Conservation (phyloP, 1,140 invertebrate genomes). For the Epicauta chinensis region DNA sequence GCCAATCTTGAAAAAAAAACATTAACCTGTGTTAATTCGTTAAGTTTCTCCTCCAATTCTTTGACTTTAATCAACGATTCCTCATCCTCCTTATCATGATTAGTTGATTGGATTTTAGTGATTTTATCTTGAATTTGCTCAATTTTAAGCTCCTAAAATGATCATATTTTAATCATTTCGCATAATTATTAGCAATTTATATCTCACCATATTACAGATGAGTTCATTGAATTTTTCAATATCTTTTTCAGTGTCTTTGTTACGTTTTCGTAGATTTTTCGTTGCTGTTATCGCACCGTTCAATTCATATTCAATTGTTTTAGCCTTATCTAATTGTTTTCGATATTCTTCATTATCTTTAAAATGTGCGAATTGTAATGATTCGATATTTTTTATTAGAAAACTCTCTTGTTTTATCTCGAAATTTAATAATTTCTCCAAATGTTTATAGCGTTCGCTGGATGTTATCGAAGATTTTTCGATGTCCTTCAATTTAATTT, state of each 20-base stretch:
- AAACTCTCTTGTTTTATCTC: constrained; percentile 28
- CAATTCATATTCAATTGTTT: constrained; percentile 16
- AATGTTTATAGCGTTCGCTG: constrained; percentile 25
- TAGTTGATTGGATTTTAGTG: constrained; percentile 1
- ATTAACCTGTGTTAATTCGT: constrained; percentile 34
- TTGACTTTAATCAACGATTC: too few relatives aligned
- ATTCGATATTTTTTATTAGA: constrained; percentile 26
- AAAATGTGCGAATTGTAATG: constrained; percentile 29
- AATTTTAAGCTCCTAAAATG: constrained; percentile 31
- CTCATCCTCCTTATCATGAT: constrained; percentile 1
- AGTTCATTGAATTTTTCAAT: constrained; percentile 41
- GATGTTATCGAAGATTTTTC: constrained; percentile 22
- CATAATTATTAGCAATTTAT: neutral
- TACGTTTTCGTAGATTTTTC: constrained; percentile 30
- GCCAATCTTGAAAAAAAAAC: too few relatives aligned
- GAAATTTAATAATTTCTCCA: constrained; percentile 30
- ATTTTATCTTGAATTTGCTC: constrained; percentile 18
- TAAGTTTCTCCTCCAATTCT: constrained; percentile 26
- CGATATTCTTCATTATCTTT: constrained; percentile 2
- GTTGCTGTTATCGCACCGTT: constrained; percentile 21
- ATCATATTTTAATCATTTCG: neutral
- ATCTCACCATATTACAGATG: constrained; percentile 38
- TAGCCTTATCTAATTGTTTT: neutral
- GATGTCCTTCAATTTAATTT: constrained; percentile 18
- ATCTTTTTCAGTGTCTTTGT: constrained; percentile 32